Evolutionary conservation across 2,888 invertebrate genomes (phyloP), one percentile per base, ranked within the genome.

Genomic region (Xanthia icteritia): DNA sequence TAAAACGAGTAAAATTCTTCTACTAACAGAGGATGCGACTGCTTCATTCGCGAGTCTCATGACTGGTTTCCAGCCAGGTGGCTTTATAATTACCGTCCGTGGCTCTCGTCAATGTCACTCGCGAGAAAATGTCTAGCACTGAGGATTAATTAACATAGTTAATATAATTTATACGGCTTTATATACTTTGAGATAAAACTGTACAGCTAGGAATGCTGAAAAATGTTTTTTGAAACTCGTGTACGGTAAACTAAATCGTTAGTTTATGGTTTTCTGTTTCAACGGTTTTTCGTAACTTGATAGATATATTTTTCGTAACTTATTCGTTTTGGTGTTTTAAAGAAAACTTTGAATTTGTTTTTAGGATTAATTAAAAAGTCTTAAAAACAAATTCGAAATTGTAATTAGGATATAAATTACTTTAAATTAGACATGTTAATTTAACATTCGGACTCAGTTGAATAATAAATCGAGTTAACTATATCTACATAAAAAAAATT

Each of bases 81-180:
- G 90, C 81, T 89, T 88, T 86, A 82, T 89, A 89, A 90, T 91
- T 90, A 88, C 87, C 85, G 76, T 74, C 82, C 77, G 81, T 73
- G 90, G 86, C 88, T 90, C 89, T 90, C 83, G 90, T 92, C 91
- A 90, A 91, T 89, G 92, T 89, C 91, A 91, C 90, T 87, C 86
- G 85, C 83, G 89, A 90, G 89, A 90, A 91, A 91, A 91, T 89
- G 84, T 82, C 83, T 85, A 85, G 87, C 84, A 81, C 77, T 76
- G 77, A 80, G 79, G 85, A 88, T 88, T 89, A 81, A 87, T 89
- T 88, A 88, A 83, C 85, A 79, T 81, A 73, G 84, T 83, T 86
- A 86, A 88, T 86, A 80, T 73, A 72, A 81, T 86, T 80, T 87
- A 80, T 74, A 70, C 77, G 23, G 64, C 17, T 77, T 77, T 79